phyloP scores from a whole-genome alignment of 2,113 vertebrate genomes.

The Acinonyx jubatus region DNA sequence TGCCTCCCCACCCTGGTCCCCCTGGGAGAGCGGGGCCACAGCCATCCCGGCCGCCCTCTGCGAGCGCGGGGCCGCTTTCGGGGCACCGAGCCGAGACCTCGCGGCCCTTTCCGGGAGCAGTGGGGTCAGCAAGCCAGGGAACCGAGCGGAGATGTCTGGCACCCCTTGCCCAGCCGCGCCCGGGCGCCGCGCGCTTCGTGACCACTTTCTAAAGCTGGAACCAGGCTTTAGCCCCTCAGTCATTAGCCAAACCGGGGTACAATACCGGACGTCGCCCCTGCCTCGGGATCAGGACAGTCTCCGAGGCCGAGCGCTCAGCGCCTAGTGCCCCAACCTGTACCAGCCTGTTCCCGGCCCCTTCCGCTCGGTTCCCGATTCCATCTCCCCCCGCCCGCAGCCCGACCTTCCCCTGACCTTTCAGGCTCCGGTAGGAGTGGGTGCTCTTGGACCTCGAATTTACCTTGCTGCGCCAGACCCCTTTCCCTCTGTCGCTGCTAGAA shows the following conservation, averaged over 20 bases:
- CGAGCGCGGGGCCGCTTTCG: neutral
- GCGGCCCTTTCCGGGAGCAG: neutral
- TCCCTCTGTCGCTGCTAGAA: neutral
- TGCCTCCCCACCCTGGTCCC: neutral
- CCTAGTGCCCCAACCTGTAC: fast-evolving
- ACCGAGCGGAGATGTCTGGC: neutral
- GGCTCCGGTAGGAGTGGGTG: neutral
- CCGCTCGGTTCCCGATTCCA: neutral
- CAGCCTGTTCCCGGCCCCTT: neutral
- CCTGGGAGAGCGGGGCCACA: neutral
- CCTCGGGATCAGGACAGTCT: neutral
- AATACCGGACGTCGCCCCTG: neutral
- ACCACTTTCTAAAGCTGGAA: neutral
- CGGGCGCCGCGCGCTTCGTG: neutral
- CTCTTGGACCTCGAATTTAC: neutral
- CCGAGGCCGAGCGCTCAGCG: neutral
- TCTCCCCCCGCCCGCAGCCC: neutral
- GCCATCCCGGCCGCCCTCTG: neutral
- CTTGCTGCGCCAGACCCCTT: neutral
- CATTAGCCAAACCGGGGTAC: neutral
- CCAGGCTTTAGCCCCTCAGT: neutral
- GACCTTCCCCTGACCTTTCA: neutral
- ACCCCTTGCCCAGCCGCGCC: too few relatives aligned
- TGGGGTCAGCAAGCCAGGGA: neutral
- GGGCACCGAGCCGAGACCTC: neutral